phyloP scores from a whole-genome alignment of 1,140 invertebrate genomes.

The Heliconius hewitsoni region DNA sequence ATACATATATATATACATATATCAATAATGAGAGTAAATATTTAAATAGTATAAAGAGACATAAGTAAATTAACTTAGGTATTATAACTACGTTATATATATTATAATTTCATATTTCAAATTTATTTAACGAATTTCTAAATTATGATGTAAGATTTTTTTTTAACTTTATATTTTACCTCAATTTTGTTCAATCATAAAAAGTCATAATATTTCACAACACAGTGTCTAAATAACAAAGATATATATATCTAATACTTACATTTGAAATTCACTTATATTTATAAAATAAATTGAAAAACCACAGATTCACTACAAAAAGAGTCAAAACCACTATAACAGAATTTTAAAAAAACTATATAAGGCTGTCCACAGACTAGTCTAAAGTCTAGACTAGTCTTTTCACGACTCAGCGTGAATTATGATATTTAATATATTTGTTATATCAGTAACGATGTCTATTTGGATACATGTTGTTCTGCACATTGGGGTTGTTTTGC shows the following conservation, averaged over 20 bases:
- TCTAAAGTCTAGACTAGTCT: not conserved
- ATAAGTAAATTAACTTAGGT: no score
- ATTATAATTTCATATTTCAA: no score
- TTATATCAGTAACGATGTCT: constrained; percentile 74
- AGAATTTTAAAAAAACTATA: not conserved
- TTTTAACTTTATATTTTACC: not conserved
- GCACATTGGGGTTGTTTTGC: constrained; percentile 72
- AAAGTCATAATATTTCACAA: not conserved
- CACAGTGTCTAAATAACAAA: not conserved
- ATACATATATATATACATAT: no score
- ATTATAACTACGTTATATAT: no score
- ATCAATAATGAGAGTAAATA: no score
- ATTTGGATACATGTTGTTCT: constrained; percentile 76
- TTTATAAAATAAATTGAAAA: not conserved
- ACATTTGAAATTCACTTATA: not conserved
- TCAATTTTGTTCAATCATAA: not conserved
- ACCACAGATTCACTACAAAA: not conserved
- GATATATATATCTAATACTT: not conserved
- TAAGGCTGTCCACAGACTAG: not conserved
- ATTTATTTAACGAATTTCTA: no score
- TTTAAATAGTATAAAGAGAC: no score
- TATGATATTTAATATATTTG: constrained; percentile 1
- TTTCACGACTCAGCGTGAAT: not conserved
- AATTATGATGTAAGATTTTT: not conserved
- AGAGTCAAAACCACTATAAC: not conserved